A percentile compares a stretch with the other conserved stretches of the same genome.
Evolutionary conservation across 2,797 vertebrate genomes (phyloP).

Genomic region (Oreochromis grahami): DNA sequence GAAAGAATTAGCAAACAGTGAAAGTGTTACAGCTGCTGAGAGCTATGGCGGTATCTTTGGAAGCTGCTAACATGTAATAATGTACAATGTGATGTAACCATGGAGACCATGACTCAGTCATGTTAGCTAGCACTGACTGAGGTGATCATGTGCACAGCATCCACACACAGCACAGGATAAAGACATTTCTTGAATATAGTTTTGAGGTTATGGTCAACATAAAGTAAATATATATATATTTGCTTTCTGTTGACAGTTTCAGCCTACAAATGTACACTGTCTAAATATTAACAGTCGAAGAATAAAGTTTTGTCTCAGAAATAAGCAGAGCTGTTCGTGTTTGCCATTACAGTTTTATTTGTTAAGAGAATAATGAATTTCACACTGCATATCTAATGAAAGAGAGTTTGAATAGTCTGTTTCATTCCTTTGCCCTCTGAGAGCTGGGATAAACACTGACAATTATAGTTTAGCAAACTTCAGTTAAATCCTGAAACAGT

Average conservation of each 20-base stretch:
- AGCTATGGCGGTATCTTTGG: neutral
- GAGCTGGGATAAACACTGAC: neutral
- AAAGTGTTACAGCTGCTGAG: neutral
- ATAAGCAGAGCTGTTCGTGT: neutral
- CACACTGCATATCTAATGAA: neutral
- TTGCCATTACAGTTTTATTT: neutral
- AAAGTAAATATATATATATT: neutral
- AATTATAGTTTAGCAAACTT: neutral
- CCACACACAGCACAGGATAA: neutral
- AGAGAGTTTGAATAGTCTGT: fast-evolving
- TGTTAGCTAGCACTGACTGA: neutral
- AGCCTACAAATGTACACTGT: neutral
- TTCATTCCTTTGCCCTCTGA: neutral
- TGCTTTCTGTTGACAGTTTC: neutral
- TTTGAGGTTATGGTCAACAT: neutral
- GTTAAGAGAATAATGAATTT: neutral
- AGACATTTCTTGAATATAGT: fast-evolving
- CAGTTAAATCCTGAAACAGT: neutral
- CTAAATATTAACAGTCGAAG: neutral
- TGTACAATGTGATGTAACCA: neutral
- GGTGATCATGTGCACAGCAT: neutral
- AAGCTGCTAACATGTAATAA: neutral
- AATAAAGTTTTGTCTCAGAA: neutral
- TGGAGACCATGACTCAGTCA: neutral
- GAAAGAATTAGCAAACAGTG: neutral